phyloP scores from a whole-genome alignment of 2,113 vertebrate species.

The Planiliza haematocheilus region DNA sequence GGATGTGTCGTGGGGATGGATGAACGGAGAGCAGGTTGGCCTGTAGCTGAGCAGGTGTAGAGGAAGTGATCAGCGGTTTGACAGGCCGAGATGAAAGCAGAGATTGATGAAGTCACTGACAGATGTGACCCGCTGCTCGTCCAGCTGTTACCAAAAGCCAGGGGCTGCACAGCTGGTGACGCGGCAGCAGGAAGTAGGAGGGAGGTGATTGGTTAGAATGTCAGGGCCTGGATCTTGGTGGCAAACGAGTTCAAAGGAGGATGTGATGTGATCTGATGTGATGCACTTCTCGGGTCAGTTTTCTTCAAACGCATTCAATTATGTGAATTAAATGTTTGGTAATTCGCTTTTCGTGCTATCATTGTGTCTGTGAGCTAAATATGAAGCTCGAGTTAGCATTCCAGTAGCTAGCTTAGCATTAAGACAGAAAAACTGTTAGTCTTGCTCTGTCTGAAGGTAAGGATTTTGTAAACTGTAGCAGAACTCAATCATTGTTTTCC shows the following conservation, averaged over 20 bases:
- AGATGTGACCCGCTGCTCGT: conserved; percentile 64
- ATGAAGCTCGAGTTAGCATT: neutral
- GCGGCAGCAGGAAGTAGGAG: conserved; percentile 17
- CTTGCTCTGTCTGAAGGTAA: neutral
- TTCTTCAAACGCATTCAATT: neutral
- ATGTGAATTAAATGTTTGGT: neutral
- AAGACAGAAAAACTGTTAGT: neutral
- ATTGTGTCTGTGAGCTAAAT: neutral
- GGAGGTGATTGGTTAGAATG: conserved; percentile 41
- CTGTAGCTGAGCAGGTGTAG: conserved; percentile 49
- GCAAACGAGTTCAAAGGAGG: conserved; percentile 27
- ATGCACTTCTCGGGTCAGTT: neutral
- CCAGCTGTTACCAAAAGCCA: conserved; percentile 60
- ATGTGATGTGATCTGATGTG: neutral
- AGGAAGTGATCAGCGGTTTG: conserved; percentile 40
- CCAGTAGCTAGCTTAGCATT: neutral
- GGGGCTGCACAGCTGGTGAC: conserved; percentile 39
- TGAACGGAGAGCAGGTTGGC: conserved; percentile 2
- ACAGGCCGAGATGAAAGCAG: conserved; percentile 55
- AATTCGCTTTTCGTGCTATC: neutral
- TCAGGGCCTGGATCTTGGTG: conserved; percentile 18
- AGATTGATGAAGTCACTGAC: conserved; percentile 51
- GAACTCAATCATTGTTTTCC: too few relatives aligned
- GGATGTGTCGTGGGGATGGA: too few relatives aligned
- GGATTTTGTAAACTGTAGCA: too few relatives aligned